Evolutionary conservation across 2,888 invertebrate genomes (phyloP), one percentile per base, ranked within the genome.

Genomic region (Dioctria linearis): DNA sequence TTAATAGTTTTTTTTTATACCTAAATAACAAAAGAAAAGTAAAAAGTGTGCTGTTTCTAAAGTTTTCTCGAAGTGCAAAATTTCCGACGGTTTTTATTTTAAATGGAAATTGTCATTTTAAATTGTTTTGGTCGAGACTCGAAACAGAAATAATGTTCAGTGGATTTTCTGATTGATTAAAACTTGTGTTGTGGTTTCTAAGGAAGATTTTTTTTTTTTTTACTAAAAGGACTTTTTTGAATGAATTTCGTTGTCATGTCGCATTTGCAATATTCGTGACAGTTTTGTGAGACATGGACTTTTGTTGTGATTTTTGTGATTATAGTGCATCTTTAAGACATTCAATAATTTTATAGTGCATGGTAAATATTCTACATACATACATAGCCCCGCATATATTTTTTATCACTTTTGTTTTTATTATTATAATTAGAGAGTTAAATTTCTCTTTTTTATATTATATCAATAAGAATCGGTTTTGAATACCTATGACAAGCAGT

Each of bases 261-360:
- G 37, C 63, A 37, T 11, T 43, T 49, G 37, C 63, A 37, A 37
- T 43, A 11, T 46, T 76, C 43, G 76, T 76, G 76, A 76, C 63
- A 76, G 76, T 76, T 63, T 46, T 37, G 63, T 76, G 76, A 63
- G 76, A 61, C 43, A 76, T 76, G 76, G 76, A 76, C 76, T 76
- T 76, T 76, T 25, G 25, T 25, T 25, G 76, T 76, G 76, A 76
- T n/a, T 63, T 46, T 76, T 49, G 76, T 76, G 76, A 49, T 76
- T 46, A 63, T 63, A 63, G 8, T n/a, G 39, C 46, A 46, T 76
- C 43, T 46, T 76, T 69, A 69, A 79, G 79, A 54, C 69, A 57
- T 79, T 46, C 39, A 69, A 5, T 37, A 37, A 46, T 79, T 79
- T 79, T 49, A 69, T 79, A 79, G 79, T 79, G 79, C 79, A 79